phyloP scores from a whole-genome alignment of 1,140 invertebrate species.

The Carposina sasakii region DNA sequence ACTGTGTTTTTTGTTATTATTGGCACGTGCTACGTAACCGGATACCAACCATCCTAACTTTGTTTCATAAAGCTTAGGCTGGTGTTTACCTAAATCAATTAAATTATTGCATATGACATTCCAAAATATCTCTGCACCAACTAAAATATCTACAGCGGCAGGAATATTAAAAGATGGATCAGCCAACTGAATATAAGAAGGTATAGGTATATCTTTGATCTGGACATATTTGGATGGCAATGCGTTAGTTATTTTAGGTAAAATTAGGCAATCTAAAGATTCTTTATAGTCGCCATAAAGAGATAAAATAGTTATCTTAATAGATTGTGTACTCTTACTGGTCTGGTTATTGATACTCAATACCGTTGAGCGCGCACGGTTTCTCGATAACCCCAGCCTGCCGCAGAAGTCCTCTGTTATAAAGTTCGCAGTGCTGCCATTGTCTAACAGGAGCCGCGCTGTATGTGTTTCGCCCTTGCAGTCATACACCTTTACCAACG shows the following conservation, averaged over 20 bases:
- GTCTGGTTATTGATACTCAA: conserved; percentile 2
- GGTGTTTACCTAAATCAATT: conserved; percentile 28
- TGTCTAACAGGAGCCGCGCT: conserved; percentile 7
- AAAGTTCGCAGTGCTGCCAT: conserved; percentile 4
- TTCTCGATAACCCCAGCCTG: conserved; percentile 5
- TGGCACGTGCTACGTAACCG: conserved; percentile 5
- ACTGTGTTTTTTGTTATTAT: no score
- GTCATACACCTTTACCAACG: conserved; percentile 10
- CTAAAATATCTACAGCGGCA: conserved; percentile 5
- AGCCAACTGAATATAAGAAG: background rate
- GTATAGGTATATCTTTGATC: conserved; percentile 2
- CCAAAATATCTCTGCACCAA: conserved; percentile 8
- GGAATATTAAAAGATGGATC: conserved; percentile 10
- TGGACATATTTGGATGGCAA: background rate
- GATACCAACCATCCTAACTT: conserved; percentile 30
- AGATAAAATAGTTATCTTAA: conserved; percentile 1
- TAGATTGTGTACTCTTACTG: conserved; percentile 4
- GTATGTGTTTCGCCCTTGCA: background rate
- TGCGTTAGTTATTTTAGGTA: conserved; percentile 2
- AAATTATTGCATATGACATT: conserved; percentile 17
- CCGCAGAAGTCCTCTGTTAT: conserved; percentile 4
- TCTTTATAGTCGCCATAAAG: conserved; percentile 1
- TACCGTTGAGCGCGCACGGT: conserved; percentile 1
- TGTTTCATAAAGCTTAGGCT: conserved; percentile 23
- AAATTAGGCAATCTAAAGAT: conserved; percentile 1